Base-by-base conservation (phyloP, 2,888 invertebrate species). In the Cephus rjabovi region DNA sequence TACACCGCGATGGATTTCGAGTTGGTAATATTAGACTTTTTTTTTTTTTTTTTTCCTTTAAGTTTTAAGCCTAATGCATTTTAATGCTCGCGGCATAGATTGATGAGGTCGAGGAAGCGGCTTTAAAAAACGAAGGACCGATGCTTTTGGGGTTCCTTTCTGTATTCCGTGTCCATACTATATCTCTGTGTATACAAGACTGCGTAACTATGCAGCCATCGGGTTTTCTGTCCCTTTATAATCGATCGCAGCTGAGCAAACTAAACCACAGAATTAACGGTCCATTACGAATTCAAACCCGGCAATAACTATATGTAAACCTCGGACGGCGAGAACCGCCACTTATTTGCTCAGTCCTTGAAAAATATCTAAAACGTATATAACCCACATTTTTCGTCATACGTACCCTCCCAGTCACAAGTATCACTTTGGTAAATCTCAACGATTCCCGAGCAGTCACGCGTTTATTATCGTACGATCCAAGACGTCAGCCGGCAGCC, bases 261-360 rank as follows among this genome's bases (percentile, higher is more conserved):
- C 87, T 87, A 87, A 85, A 85, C 79, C 84, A 84, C 84, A 81
- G 87, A 89, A 89, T 89, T 88, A 89, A 89, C 86, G 86, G 87
- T 80, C 88, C 86, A 88, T 89, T 89, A 87, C 85, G 84, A 86
- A 90, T 90, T 89, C 86, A 87, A 87, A 86, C 85, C 85, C 81
- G 82, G 84, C 12, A 31, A 12, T 33, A 71, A 31, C 71, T 34
- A 23, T 34, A 34, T 31, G 71, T 31, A 71, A 71, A 71, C 71
- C 71, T 31, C 71, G 71, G 71, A 31, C 33, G 15, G 6, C 31
- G 33, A 33, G 33, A 34, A 11, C 33, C 33, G 71, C 0, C 71
- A 31, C 33, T 71, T 71, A 71, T 71, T 71, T 71, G 31, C 30
- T 71, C 12, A 23, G 31, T 12, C 31, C 71, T 71, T 33, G 15